A percentile compares a stretch with the other conserved stretches of the same genome.
phyloP scores from a whole-genome alignment of 2,797 vertebrate genomes.

The Acanthurus lineatus region DNA sequence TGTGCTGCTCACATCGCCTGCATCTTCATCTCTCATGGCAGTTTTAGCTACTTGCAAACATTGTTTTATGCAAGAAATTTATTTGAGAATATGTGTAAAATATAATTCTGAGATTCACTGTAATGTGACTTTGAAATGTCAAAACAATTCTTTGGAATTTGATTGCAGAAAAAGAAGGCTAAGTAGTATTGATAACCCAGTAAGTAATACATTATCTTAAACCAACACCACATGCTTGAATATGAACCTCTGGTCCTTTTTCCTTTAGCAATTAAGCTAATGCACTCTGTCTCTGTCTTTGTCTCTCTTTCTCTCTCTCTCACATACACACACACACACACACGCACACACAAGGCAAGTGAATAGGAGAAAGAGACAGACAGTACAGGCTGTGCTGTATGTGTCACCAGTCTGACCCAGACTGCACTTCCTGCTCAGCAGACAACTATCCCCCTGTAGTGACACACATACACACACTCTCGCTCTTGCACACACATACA shows the following conservation, averaged over 20 bases:
- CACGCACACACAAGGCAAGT: conserved; percentile 23
- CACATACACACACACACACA: conserved; percentile 19
- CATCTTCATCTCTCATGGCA: conserved; percentile 35
- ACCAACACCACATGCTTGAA: conserved; percentile 1
- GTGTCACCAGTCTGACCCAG: conserved; percentile 89
- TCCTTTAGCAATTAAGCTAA: background rate
- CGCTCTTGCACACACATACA: conserved; percentile 39
- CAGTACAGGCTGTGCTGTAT: conserved; percentile 61
- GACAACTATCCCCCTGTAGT: conserved; percentile 75
- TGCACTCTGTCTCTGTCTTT: background rate
- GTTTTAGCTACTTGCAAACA: conserved; percentile 21
- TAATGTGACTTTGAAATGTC: conserved; percentile 1
- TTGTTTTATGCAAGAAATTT: conserved; percentile 4
- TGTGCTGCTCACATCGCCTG: conserved; percentile 30
- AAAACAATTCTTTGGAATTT: background rate
- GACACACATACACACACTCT: conserved; percentile 57
- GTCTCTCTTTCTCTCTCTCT: conserved; percentile 8
- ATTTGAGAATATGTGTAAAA: background rate
- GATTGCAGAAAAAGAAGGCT: background rate
- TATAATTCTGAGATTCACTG: conserved; percentile 1
- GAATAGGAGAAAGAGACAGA: conserved; percentile 33
- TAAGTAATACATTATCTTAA: conserved; percentile 1
- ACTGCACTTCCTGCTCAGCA: conserved; percentile 85
- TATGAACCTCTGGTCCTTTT: conserved; percentile 2
- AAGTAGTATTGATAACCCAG: conserved; percentile 1